Evolutionary conservation across 2,113 vertebrate genomes (phyloP).

Genomic region (Takifugu flavidus): DNA sequence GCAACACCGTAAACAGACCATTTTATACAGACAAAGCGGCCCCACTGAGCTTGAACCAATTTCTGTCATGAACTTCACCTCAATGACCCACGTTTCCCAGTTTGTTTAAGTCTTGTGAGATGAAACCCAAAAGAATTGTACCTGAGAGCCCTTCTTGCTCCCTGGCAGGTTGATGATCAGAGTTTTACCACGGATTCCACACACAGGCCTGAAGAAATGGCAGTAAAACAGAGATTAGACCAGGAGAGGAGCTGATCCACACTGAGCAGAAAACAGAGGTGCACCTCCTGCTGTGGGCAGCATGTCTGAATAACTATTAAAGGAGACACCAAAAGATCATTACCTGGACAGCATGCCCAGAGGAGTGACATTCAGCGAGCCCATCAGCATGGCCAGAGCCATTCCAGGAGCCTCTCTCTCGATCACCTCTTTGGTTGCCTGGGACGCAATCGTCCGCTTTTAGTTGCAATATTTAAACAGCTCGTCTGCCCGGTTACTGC

Average conservation of each 20-base stretch:
- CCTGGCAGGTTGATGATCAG: slow-evolving; percentile 99
- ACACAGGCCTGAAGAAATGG: slow-evolving; percentile 86
- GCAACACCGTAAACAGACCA: no score
- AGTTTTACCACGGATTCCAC: slow-evolving; percentile 98
- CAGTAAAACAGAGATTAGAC: slow-evolving; percentile 7
- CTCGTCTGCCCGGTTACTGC: no score
- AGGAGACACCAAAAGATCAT: slow-evolving; percentile 26
- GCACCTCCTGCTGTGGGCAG: no score
- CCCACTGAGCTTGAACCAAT: no score
- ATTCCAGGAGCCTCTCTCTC: slow-evolving; percentile 97
- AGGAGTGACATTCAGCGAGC: slow-evolving; percentile 97
- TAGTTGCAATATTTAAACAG: no score
- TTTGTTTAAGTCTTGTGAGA: no score
- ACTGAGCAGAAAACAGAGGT: neutral
- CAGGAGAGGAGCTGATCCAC: neutral
- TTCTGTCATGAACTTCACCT: no score
- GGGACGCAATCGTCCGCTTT: slow-evolving; percentile 48
- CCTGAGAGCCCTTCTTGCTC: slow-evolving; percentile 99
- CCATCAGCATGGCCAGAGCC: slow-evolving; percentile 99
- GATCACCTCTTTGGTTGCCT: slow-evolving; percentile 99
- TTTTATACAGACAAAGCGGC: no score
- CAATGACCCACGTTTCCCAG: no score
- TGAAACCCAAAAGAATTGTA: slow-evolving; percentile 45
- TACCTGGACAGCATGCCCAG: slow-evolving; percentile 99
- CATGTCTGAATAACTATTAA: no score